Evolutionary conservation across 1,140 invertebrate species (phyloP).

Genomic region (Lycorma delicatula): DNA sequence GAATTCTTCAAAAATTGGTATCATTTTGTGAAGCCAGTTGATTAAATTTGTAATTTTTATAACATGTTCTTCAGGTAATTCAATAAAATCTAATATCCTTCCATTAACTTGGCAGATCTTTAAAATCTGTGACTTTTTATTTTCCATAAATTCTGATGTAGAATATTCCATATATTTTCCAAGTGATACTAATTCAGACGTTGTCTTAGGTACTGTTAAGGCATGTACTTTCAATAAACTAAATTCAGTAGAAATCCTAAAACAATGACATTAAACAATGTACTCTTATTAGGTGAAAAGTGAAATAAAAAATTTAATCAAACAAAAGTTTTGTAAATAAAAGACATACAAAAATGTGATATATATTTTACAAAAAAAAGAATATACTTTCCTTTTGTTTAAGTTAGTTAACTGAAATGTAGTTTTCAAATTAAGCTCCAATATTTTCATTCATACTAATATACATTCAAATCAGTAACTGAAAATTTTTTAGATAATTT

Average conservation of each 20-base stretch:
- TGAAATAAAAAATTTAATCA: too few species aligned
- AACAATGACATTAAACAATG: neutral
- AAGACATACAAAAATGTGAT: too few species aligned
- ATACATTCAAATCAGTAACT: too few species aligned
- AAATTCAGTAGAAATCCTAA: neutral
- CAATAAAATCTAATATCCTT: constrained; percentile 49
- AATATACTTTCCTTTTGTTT: too few species aligned
- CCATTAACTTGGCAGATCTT: neutral
- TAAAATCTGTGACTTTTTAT: neutral
- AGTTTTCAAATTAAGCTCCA: too few species aligned
- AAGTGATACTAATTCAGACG: neutral
- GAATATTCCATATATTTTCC: constrained; percentile 2
- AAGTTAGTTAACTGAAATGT: too few species aligned
- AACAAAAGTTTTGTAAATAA: too few species aligned
- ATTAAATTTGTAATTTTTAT: constrained; percentile 26
- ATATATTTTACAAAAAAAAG: too few species aligned
- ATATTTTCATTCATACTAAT: too few species aligned
- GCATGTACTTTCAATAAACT: neutral
- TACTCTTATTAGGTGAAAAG: too few species aligned
- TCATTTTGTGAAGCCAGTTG: constrained; percentile 15
- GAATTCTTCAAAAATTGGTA: constrained; percentile 13
- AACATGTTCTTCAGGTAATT: constrained; percentile 56
- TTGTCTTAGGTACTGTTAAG: neutral
- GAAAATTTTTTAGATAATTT: too few species aligned
- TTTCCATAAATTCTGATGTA: neutral